Evolutionary conservation across 30 jellyfish, hydroid and myxozoan species (phyloP).

Genomic region (Nemopilema nomurai): DNA sequence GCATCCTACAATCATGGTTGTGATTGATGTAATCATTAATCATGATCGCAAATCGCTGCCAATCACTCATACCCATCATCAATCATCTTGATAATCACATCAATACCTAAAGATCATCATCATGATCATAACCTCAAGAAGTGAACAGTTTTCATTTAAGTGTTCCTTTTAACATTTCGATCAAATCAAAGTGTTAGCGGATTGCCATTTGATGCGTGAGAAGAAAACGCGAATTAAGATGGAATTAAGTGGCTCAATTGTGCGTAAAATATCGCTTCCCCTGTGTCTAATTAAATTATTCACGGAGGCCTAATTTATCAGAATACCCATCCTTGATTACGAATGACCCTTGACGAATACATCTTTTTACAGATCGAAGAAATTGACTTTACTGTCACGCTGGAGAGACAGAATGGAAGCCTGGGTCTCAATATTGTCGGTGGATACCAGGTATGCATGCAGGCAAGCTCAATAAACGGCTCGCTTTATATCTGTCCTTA

Average conservation of each 20-base stretch:
- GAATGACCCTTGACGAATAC: neutral
- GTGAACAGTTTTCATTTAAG: neutral
- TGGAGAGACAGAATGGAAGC: conserved; percentile 88
- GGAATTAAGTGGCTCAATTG: no score
- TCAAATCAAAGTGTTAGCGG: no score
- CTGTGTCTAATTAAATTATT: neutral
- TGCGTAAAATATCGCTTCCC: neutral
- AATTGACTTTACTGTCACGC: conserved; percentile 29
- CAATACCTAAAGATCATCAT: neutral
- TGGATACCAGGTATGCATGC: conserved; percentile 75
- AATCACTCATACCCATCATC: neutral
- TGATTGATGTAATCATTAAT: neutral
- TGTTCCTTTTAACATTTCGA: no score
- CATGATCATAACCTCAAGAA: neutral
- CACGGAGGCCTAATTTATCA: neutral
- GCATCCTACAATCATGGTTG: neutral
- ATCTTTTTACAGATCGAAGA: conserved; percentile 50
- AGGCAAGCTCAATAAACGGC: neutral
- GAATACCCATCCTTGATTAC: no score
- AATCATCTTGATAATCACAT: neutral
- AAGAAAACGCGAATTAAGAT: no score
- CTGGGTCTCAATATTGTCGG: conserved; percentile 95
- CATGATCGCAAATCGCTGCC: neutral
- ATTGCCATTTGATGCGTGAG: no score
- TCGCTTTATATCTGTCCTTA: neutral